These are phyloP conservation scores for Strigamia maritima DNA, from an alignment of 2,888 invertebrate genomes.

Conservation along the genomic window DNA sequence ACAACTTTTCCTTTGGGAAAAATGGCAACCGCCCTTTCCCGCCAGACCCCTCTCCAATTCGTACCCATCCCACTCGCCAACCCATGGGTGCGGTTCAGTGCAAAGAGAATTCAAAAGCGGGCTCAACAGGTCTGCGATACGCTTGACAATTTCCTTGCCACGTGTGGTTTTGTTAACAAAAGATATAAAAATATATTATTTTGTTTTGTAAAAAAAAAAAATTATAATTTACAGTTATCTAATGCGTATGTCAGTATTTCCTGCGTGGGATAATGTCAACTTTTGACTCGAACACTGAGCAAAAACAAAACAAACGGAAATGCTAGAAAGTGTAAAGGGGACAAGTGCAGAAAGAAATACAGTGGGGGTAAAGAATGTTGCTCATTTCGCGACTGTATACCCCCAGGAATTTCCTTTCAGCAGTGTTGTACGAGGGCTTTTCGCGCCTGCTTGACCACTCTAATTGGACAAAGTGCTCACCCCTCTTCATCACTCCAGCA, in stretches of 20 bases:
- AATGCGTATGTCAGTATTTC: too few relatives aligned
- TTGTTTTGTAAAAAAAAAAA: background rate
- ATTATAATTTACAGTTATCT: too few relatives aligned
- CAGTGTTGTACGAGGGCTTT: background rate
- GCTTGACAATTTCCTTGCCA: background rate
- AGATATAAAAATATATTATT: background rate
- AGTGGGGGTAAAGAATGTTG: slow-evolving; percentile 9
- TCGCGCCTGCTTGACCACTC: slow-evolving; percentile 31
- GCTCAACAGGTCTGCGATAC: background rate
- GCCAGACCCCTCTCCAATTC: slow-evolving; percentile 18
- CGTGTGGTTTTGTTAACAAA: background rate
- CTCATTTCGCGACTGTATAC: slow-evolving; percentile 25
- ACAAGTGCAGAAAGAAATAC: slow-evolving; percentile 5
- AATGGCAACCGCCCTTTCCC: slow-evolving; percentile 30
- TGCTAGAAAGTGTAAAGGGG: background rate
- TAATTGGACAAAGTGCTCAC: slow-evolving; percentile 18
- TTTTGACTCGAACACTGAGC: too few relatives aligned
- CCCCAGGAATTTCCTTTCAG: slow-evolving; percentile 26
- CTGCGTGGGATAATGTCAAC: too few relatives aligned
- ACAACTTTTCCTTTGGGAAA: slow-evolving; percentile 25
- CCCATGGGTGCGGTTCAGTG: slow-evolving; percentile 30
- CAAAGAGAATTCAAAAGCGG: slow-evolving; percentile 18
- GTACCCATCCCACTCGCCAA: slow-evolving; percentile 7
- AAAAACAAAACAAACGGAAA: background rate
- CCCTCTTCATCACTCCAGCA: slow-evolving; percentile 20